These are phyloP conservation scores for Strigops habroptila DNA, from an alignment of 2,113 vertebrate genomes.

Conservation along the genomic window DNA sequence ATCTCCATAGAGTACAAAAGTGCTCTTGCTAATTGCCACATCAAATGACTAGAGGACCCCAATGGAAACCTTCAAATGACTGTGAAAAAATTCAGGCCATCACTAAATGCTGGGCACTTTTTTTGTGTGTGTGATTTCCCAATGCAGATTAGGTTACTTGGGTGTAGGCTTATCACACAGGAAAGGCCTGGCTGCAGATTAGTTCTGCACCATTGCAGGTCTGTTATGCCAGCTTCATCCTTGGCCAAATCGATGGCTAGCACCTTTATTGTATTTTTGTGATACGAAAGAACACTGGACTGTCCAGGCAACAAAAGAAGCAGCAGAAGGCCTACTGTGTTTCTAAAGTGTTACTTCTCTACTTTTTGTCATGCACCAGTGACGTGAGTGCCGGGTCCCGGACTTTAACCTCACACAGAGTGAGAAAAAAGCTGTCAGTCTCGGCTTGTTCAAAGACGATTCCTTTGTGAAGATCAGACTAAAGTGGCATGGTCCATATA, in stretches of 20 bases:
- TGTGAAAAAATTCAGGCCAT: slow-evolving; percentile 70
- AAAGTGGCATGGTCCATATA: slow-evolving; percentile 76
- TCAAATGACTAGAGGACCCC: slow-evolving; percentile 83
- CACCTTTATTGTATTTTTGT: slow-evolving; percentile 77
- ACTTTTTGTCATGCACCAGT: slow-evolving; percentile 77
- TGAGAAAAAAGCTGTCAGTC: slow-evolving; percentile 78
- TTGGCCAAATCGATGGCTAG: slow-evolving; percentile 77
- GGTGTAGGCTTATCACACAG: slow-evolving; percentile 71
- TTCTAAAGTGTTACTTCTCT: slow-evolving; percentile 71
- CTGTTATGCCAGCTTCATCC: slow-evolving; percentile 79
- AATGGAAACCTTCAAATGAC: slow-evolving; percentile 77
- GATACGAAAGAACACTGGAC: slow-evolving; percentile 72
- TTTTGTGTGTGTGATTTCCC: slow-evolving; percentile 69
- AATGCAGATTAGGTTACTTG: slow-evolving; percentile 76
- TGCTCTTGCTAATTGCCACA: slow-evolving; percentile 87
- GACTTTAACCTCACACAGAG: slow-evolving; percentile 67
- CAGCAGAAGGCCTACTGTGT: slow-evolving; percentile 55
- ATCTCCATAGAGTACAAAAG: slow-evolving; percentile 81
- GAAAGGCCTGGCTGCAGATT: slow-evolving; percentile 81
- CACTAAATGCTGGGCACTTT: slow-evolving; percentile 64
- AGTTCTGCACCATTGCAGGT: slow-evolving; percentile 83
- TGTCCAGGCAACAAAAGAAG: slow-evolving; percentile 59
- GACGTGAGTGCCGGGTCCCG: slow-evolving; percentile 74
- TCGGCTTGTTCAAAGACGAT: slow-evolving; percentile 76
- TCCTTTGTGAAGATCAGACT: slow-evolving; percentile 75